These are phyloP conservation scores for Drosophila nigromelanica DNA, from an alignment of 1,140 invertebrate genomes.

Conservation along the genomic window DNA sequence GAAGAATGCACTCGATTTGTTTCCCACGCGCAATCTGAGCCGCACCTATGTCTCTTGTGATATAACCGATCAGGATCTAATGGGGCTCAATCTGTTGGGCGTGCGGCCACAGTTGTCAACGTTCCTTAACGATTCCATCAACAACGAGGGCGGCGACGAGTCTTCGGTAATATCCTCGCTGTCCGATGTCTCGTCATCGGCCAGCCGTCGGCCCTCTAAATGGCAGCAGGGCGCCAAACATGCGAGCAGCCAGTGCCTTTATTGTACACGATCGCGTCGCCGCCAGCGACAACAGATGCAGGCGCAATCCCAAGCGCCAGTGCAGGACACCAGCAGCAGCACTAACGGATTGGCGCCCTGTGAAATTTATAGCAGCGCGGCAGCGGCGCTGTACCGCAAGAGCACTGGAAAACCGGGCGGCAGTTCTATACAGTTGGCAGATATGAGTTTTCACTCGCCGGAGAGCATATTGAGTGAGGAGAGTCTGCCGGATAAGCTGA, in stretches of 20 bases:
- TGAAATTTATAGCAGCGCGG: conserved; percentile 61
- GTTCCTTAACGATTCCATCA: conserved; percentile 73
- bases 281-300: conserved; percentile 48
- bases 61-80: conserved; percentile 77
- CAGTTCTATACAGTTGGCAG: conserved; percentile 49
- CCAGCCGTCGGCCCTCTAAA: conserved; percentile 63
- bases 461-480: conserved; percentile 83
- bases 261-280: conserved; percentile 66
- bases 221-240: conserved; percentile 67
- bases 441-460: conserved; percentile 79
- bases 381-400: conserved; percentile 48
- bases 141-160: conserved; percentile 77
- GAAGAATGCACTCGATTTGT: conserved; percentile 87
- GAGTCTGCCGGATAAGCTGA: conserved; percentile 75
- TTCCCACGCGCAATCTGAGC: conserved; percentile 85
- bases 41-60: conserved; percentile 80
- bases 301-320: neutral
- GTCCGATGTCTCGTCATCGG: conserved; percentile 75
- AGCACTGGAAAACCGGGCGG: conserved; percentile 11
- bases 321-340: conserved; percentile 3
- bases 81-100: conserved; percentile 64
- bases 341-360: conserved; percentile 51
- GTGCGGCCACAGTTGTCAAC: conserved; percentile 60
- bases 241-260: conserved; percentile 68
- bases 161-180: conserved; percentile 75